These are phyloP conservation scores for Oryzias sinensis DNA, from an alignment of 2,797 vertebrate species.

Conservation along the genomic window DNA sequence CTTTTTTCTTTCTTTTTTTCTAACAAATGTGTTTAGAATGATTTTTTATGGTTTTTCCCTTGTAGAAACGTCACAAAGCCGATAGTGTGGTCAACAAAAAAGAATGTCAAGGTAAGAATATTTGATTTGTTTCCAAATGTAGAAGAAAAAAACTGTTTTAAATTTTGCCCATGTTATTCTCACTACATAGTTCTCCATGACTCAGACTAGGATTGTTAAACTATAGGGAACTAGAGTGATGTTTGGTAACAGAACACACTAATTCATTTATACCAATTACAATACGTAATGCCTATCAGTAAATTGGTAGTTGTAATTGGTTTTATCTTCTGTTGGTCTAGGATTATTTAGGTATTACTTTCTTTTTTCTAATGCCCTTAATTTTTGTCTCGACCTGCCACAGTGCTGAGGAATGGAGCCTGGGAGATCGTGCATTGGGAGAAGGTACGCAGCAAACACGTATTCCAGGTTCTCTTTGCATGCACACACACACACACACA, in stretches of 20 bases:
- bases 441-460: conserved; percentile 84
- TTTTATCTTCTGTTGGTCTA: neutral
- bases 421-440: conserved; percentile 99
- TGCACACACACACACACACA: no score
- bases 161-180: no score
- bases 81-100: conserved; percentile 96
- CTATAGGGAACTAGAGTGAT: neutral
- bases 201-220: no score
- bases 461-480: neutral
- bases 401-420: conserved; percentile 95
- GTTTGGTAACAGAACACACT: neutral
- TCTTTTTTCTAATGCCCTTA: conserved; percentile 14
- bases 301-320: no score
- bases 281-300: no score
- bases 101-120: conserved; percentile 91
- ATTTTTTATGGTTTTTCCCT: conserved; percentile 21
- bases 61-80: conserved; percentile 97
- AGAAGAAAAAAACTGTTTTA: no score
- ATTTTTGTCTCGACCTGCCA: conserved; percentile 32
- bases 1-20: neutral
- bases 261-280: neutral
- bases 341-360: neutral
- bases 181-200: no score
- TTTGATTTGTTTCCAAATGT: neutral
- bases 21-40: neutral